Base-by-base conservation (phyloP, 2,888 invertebrate species). In the Kuschelorhynchus macadamiae region DNA sequence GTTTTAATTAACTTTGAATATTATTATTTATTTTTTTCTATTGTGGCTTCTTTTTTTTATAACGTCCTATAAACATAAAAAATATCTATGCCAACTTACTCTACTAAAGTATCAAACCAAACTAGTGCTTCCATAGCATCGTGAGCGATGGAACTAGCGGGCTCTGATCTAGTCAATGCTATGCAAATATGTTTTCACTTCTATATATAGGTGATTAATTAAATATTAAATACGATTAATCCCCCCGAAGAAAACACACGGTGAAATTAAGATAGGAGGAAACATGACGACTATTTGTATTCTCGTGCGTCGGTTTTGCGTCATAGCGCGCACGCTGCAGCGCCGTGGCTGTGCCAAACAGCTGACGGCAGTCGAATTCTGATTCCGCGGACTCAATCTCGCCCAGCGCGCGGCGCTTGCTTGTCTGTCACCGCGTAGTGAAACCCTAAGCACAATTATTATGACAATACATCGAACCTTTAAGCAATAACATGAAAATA, bases 301-400 rank as follows among this genome's bases (percentile, higher is more conserved):
- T 46, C 30, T 46, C 57, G 67, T 67, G 67, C 67, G 67, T 67
- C 67, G 56, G 32, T 49, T 62, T 60, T 67, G 67, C 67, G 67
- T 67, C 67, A 67, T 52, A 52, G 62, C 62, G 68, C 63, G 59
- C 68, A 68, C 68, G 68, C 59, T 16, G 59, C 42, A 36, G 60
- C 59, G 52, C 55, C 68, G 68, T 68, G 68, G 32, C 20, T 12
- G n/a, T 25, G 14, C 30, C 53, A 64, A 64, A 64, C 68, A 64
- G 63, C 68, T 63, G 68, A 68, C 68, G 63, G 39, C 62, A 57
- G 62, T 67, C 62, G 52, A 50, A 46, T 49, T 42, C 62, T 42
- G 52, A 17, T 30, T 55, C 16, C 55, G 61, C 49, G 49, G 47
- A 55, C 21, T 39, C 53, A 39, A 33, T 53, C 62, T 20, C n/a